A percentile compares a stretch with the other conserved stretches of the same genome.
Conservation (phyloP, 64 coral and sea anemone species). For the Montipora efflorescens region DNA sequence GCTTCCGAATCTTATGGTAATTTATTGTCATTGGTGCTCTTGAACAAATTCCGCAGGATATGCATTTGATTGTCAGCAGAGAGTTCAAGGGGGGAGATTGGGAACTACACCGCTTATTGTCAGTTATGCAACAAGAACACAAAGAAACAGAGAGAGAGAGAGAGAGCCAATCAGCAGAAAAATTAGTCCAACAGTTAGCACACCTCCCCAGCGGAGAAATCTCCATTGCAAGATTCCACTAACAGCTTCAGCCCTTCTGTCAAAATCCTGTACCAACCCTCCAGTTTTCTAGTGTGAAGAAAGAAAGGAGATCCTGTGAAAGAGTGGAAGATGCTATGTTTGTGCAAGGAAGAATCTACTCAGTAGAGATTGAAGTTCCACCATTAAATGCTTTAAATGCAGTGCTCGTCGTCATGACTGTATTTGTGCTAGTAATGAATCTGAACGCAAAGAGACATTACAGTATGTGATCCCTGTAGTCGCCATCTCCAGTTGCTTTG, state of each 20-base stretch:
- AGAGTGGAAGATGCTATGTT: constrained; percentile 16
- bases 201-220: background rate
- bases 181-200: background rate
- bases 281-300: constrained; percentile 1
- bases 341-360: background rate
- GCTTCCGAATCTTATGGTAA: constrained; percentile 34
- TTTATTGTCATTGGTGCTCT: background rate
- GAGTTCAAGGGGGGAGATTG: background rate
- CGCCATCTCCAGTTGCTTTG: no score
- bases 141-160: background rate
- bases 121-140: background rate
- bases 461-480: no score
- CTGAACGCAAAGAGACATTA: background rate
- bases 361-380: background rate
- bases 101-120: background rate
- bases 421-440: background rate
- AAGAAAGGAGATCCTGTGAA: background rate
- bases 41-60: constrained; percentile 25
- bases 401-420: background rate
- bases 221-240: background rate
- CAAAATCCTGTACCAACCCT: background rate
- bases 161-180: background rate
- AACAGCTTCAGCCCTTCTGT: background rate
- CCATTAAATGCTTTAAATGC: background rate
- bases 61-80: background rate